A percentile compares a stretch with the other conserved stretches of the same genome.
Evolutionary conservation across 2,113 vertebrate species (phyloP).

Genomic region (Xenopus laevis): DNA sequence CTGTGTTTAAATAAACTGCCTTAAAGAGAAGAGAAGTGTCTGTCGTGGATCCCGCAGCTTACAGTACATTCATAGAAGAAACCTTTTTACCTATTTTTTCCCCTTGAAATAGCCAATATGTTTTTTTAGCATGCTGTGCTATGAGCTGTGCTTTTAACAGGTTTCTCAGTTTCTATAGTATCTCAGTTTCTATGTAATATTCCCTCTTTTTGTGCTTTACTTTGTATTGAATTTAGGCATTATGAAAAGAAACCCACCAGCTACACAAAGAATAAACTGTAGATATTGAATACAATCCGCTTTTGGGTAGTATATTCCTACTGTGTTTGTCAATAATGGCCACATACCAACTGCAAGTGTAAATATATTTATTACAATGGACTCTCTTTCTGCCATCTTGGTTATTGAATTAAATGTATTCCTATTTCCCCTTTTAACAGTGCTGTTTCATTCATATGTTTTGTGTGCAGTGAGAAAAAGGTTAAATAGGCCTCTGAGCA

Average conservation of each 20-base stretch:
- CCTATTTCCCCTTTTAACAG: background rate
- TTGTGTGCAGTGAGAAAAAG: background rate
- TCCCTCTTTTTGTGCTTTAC: background rate
- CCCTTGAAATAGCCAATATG: conserved; percentile 7
- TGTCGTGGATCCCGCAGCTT: too few species aligned
- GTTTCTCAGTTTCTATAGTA: conserved; percentile 11
- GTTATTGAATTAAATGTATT: background rate
- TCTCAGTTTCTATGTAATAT: conserved; percentile 25
- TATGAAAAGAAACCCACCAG: conserved; percentile 5
- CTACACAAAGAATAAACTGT: background rate
- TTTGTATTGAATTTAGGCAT: conserved; percentile 24
- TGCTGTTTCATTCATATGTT: background rate
- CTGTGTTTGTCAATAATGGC: conserved; percentile 16
- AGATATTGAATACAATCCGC: background rate
- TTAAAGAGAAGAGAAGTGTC: too few species aligned
- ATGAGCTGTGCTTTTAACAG: conserved; percentile 19
- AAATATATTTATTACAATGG: conserved; percentile 6
- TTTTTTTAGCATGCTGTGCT: conserved; percentile 14
- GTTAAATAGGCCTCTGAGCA: background rate
- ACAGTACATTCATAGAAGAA: too few species aligned
- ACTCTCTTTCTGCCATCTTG: background rate
- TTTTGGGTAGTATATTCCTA: background rate
- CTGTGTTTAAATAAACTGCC: too few species aligned
- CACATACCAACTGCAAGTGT: background rate
- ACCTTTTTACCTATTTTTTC: conserved; percentile 3